phyloP scores from a whole-genome alignment of 2,888 invertebrate genomes.

The Ormyrus rosae region DNA sequence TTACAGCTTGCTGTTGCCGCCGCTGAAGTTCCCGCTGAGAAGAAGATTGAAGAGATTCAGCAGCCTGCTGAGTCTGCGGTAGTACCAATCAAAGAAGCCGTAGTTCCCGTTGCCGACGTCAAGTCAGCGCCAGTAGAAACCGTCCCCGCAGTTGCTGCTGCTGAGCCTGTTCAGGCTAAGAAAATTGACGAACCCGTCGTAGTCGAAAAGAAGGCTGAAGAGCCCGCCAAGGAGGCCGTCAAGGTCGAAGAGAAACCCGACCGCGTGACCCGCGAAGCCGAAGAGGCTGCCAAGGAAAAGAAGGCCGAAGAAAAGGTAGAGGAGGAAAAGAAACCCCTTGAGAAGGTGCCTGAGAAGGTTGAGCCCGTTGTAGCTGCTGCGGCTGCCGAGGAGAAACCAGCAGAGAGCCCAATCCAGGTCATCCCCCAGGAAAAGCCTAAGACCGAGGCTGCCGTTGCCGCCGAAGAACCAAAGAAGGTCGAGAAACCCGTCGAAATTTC shows the following conservation, averaged over 20 bases:
- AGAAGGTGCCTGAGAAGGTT: constrained; percentile 32
- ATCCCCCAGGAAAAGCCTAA: constrained; percentile 22
- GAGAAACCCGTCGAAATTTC: constrained; percentile 17
- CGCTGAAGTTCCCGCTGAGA: background rate
- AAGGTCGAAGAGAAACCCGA: constrained; percentile 55
- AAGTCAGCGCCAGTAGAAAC: constrained; percentile 10
- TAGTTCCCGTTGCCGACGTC: constrained; percentile 6
- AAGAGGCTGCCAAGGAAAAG: constrained; percentile 46
- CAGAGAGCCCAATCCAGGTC: no score
- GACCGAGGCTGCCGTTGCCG: constrained; percentile 42
- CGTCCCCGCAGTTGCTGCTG: constrained; percentile 28
- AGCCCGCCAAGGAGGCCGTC: constrained; percentile 62
- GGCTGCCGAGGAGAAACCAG: background rate
- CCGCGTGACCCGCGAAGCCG: constrained; percentile 53
- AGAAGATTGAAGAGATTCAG: constrained; percentile 35
- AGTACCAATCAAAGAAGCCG: constrained; percentile 12
- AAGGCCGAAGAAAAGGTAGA: constrained; percentile 43
- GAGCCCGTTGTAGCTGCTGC: constrained; percentile 45
- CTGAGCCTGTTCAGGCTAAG: constrained; percentile 55
- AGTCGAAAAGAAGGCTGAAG: constrained; percentile 50
- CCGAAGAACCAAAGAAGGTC: constrained; percentile 44
- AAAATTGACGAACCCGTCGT: constrained; percentile 51
- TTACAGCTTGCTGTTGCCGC: constrained; percentile 16
- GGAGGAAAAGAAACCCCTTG: constrained; percentile 26
- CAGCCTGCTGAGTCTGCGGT: constrained; percentile 33